Conservation (phyloP, 2,113 vertebrate species). For the Myxocyprinus asiaticus region DNA sequence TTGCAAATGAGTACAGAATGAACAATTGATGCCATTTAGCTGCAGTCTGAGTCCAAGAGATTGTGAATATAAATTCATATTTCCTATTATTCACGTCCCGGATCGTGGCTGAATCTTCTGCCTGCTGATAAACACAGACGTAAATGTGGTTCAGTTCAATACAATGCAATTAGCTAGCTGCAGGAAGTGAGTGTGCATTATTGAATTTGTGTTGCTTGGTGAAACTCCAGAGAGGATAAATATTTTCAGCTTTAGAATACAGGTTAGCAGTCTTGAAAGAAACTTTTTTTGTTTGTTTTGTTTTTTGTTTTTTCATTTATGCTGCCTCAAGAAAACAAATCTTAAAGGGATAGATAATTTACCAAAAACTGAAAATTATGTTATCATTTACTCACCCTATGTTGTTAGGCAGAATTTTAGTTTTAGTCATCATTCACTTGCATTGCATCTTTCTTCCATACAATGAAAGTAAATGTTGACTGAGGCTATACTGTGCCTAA, state of each 20-base stretch:
- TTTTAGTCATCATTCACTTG: no score
- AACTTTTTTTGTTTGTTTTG: no score
- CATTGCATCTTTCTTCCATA: no score
- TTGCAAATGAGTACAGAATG: constrained; percentile 21
- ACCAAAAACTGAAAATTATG: no score
- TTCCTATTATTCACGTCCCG: constrained; percentile 10
- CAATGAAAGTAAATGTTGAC: no score
- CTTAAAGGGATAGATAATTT: no score
- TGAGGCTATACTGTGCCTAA: no score
- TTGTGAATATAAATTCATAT: constrained; percentile 21
- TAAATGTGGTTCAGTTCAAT: constrained; percentile 1
- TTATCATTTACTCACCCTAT: no score
- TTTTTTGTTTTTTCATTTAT: no score
- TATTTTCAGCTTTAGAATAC: constrained; percentile 2
- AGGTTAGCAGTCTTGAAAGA: neutral
- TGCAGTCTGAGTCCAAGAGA: neutral
- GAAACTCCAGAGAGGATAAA: constrained; percentile 11
- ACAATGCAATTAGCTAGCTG: constrained; percentile 24
- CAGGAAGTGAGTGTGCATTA: constrained; percentile 17
- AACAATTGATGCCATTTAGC: neutral
- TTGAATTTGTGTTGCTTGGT: constrained; percentile 14
- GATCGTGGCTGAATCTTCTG: neutral
- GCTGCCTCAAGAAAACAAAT: constrained; percentile 30
- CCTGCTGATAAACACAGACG: neutral
- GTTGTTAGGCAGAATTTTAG: no score